Evolutionary conservation across 2,888 invertebrate genomes (phyloP), one percentile per base, ranked within the genome.

Genomic region (Clivina fossor): DNA sequence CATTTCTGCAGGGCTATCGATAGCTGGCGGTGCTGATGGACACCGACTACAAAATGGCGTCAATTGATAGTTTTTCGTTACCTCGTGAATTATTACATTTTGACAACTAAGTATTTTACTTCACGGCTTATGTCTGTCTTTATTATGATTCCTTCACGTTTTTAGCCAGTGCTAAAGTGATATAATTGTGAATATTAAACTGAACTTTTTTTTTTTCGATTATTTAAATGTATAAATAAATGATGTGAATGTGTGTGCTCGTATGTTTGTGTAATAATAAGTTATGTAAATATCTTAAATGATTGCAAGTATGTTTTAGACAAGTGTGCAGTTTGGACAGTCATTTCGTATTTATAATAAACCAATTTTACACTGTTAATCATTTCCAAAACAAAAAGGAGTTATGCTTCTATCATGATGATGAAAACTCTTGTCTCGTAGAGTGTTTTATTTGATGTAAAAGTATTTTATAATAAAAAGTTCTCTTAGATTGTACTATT

Each of bases 381-480:
- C 33, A 47, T 33, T 47, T 33, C 20, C 47, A 47, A 47, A 19
- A 16, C n/a, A 30, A 30, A n/a, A n/a, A n/a, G n/a, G n/a, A 30
- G 13, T 15, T 18, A 47, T 33, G 33, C 47, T 33, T 47, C 47
- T 47, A 37, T 48, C 22, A 37, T 37, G 26, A 9, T 48, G 35
- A 37, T 37, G 26, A 9, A 24, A 20, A 22, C 8, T 30, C 18
- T 24, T 48, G 48, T 37, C 22, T 32, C 22, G 33, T 35, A 37
- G 8, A 24, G 13, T 48, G 28, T 44, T 48, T 48, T 48, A 48
- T 48, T 47, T 37, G 48, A 37, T 48, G 48, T 48, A 37, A 48
- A n/a, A 48, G 35, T 48, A 48, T 48, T 48, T 48, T 48, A 48
- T 48, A 48, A 48, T 48, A 48, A 48, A 48, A 48, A 24, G n/a